These are phyloP conservation scores for Lepidocyrtoides sp. DNA, from an alignment of 2,888 invertebrate genomes.

Conservation along the genomic window DNA sequence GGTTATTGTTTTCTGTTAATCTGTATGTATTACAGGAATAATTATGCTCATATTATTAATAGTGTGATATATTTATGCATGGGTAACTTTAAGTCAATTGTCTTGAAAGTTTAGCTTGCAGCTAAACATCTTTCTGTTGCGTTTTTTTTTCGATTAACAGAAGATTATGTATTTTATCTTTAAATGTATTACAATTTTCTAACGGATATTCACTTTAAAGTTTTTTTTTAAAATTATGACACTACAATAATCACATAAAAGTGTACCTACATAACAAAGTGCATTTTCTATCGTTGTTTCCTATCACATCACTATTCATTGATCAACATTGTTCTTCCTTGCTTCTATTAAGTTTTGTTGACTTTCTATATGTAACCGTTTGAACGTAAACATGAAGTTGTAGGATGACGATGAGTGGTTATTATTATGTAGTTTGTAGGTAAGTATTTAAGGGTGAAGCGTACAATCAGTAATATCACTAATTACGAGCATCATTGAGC, in stretches of 20 bases:
- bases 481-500: too few relatives aligned
- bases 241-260: too few relatives aligned
- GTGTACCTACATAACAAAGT: background rate
- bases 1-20: background rate
- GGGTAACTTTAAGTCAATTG: slow-evolving; percentile 33
- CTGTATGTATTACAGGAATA: background rate
- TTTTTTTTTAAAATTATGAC: too few relatives aligned
- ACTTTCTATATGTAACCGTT: background rate
- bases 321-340: background rate
- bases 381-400: too few relatives aligned
- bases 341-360: background rate
- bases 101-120: slow-evolving; percentile 15
- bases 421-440: too few relatives aligned
- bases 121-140: too few relatives aligned
- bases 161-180: background rate
- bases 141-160: slow-evolving; percentile 18
- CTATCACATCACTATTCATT: too few relatives aligned
- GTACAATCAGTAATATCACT: too few relatives aligned
- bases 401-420: too few relatives aligned
- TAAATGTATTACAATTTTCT: background rate
- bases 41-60: slow-evolving; percentile 42
- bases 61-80: slow-evolving; percentile 46
- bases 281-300: background rate
- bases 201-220: background rate
- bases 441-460: too few relatives aligned